These are phyloP conservation scores for Nicator chloris DNA, from an alignment of 2,113 vertebrate species.

Conservation along the genomic window DNA sequence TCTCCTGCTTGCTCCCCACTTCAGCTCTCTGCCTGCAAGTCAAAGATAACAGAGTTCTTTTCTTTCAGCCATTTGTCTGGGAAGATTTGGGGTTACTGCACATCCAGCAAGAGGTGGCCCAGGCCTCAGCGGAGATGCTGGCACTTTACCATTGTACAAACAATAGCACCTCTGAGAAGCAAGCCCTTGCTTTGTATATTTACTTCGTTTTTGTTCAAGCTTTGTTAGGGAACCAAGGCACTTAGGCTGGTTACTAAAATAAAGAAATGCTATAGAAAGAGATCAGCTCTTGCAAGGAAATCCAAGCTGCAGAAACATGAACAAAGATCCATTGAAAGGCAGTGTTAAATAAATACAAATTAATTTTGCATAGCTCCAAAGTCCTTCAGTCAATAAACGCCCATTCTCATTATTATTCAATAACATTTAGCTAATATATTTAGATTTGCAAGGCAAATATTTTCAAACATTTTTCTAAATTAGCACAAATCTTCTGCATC, in stretches of 20 bases:
- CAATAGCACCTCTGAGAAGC: slow-evolving; percentile 56
- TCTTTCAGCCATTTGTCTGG: slow-evolving; percentile 45
- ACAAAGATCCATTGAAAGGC: slow-evolving; percentile 51
- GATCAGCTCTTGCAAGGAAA: slow-evolving; percentile 38
- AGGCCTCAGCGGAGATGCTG: background rate
- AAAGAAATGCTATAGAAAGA: slow-evolving; percentile 44
- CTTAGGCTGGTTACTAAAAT: slow-evolving; percentile 57
- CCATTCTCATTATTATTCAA: slow-evolving; percentile 56
- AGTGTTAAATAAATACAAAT: slow-evolving; percentile 65
- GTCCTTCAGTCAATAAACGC: slow-evolving; percentile 34
- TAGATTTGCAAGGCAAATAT: slow-evolving; percentile 41
- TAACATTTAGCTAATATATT: slow-evolving; percentile 54
- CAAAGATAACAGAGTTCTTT: slow-evolving; percentile 46
- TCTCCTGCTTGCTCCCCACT: slow-evolving; percentile 5
- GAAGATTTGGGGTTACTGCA: slow-evolving; percentile 38
- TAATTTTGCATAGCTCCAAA: slow-evolving; percentile 52
- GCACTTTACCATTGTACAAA: slow-evolving; percentile 43
- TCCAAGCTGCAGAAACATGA: slow-evolving; percentile 36
- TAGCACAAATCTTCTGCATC: slow-evolving; percentile 58
- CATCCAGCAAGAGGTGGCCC: slow-evolving; percentile 45
- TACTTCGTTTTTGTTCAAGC: slow-evolving; percentile 54
- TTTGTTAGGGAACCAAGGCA: slow-evolving; percentile 46
- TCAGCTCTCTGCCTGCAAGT: slow-evolving; percentile 5
- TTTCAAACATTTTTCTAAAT: slow-evolving; percentile 66
- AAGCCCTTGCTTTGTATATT: slow-evolving; percentile 53